These are phyloP conservation scores for Amorpha juglandis DNA, from an alignment of 2,888 invertebrate genomes.

Conservation along the genomic window DNA sequence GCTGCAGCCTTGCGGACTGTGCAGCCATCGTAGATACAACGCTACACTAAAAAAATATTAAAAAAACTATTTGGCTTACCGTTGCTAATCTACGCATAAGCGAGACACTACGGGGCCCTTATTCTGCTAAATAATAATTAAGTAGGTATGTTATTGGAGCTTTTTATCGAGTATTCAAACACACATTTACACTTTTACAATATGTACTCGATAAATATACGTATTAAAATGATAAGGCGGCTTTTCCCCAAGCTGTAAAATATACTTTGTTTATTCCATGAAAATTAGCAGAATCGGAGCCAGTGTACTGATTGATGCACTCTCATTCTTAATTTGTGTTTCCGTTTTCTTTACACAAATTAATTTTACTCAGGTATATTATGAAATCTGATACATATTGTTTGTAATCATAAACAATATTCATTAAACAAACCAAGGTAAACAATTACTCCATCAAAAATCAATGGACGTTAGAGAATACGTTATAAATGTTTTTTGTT, in stretches of 20 bases:
- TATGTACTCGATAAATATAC: neutral
- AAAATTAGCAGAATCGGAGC: conserved; percentile 44
- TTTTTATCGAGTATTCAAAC: conserved; percentile 1
- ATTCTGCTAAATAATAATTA: conserved; percentile 36
- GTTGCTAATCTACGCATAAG: conserved; percentile 59
- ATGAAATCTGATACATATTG: neutral
- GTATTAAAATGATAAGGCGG: neutral
- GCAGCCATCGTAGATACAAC: conserved; percentile 55
- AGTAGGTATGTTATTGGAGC: neutral
- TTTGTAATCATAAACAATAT: too few relatives aligned
- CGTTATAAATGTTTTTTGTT: neutral
- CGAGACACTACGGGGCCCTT: conserved; percentile 49
- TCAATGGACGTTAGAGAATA: too few relatives aligned
- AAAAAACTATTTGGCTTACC: conserved; percentile 67
- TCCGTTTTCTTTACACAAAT: conserved; percentile 13
- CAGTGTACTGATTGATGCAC: conserved; percentile 24
- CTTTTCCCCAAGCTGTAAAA: neutral
- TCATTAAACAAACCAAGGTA: neutral
- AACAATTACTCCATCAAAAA: neutral
- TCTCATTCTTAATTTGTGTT: conserved; percentile 14
- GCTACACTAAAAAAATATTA: conserved; percentile 60
- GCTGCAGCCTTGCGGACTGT: conserved; percentile 74
- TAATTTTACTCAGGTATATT: neutral
- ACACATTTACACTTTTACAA: neutral
- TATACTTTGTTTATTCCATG: conserved; percentile 27